Conservation (phyloP, 2,888 invertebrate species). For the Augochlorella aurata region DNA sequence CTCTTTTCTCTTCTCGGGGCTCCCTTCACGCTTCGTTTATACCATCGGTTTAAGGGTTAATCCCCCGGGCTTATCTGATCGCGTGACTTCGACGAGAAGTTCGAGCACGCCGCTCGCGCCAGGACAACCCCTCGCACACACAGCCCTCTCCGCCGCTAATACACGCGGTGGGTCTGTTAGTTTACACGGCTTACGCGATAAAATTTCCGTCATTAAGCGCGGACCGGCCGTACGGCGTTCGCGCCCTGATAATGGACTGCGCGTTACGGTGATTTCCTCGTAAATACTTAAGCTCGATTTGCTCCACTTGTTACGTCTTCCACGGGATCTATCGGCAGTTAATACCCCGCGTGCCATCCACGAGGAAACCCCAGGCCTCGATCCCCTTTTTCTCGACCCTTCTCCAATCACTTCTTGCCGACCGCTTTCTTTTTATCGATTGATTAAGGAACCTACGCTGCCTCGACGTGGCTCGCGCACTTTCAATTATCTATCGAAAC, state of each 20-base stretch:
- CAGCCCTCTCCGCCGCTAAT: conserved; percentile 36
- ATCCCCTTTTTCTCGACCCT: background rate
- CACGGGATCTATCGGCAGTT: conserved; percentile 19
- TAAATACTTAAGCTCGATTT: conserved; percentile 51
- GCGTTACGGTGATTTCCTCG: conserved; percentile 52
- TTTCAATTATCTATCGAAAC: background rate
- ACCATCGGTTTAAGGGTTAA: conserved; percentile 72
- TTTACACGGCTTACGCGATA: conserved; percentile 62
- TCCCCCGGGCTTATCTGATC: conserved; percentile 76
- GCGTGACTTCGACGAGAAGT: conserved; percentile 74
- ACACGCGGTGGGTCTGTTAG: conserved; percentile 43
- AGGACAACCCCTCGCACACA: conserved; percentile 44
- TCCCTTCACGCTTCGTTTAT: conserved; percentile 65
- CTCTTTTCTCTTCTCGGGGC: conserved; percentile 50
- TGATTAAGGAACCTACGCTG: background rate
- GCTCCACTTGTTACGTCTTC: conserved; percentile 57
- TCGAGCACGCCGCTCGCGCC: conserved; percentile 57
- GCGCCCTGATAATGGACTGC: conserved; percentile 50
- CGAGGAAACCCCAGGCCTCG: background rate
- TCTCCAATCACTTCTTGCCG: background rate
- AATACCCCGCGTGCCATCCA: conserved; percentile 8
- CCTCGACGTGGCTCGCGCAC: background rate
- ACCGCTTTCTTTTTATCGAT: background rate
- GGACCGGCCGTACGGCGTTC: background rate
- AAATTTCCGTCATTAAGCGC: conserved; percentile 64